Evolutionary conservation across 53 echinoderm and acorn worm genomes (phyloP).

Genomic region (Hippasteria phrygiana): DNA sequence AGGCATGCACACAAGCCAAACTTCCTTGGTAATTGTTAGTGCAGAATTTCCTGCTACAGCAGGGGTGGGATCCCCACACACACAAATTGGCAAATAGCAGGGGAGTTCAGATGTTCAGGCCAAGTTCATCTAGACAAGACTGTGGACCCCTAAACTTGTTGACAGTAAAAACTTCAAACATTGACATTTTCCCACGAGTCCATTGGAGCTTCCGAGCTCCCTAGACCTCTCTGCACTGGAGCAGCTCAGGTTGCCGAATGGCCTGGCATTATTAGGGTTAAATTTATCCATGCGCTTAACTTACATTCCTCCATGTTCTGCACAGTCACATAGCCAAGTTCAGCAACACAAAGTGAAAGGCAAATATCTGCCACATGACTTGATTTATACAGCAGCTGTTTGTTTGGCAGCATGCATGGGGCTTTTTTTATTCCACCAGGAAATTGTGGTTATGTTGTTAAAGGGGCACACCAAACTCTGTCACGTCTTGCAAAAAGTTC

Average conservation of each 20-base stretch:
- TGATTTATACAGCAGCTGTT: slow-evolving; percentile 48
- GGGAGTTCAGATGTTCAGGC: neutral
- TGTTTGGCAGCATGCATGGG: slow-evolving; percentile 25
- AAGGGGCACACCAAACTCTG: neutral
- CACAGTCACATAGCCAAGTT: neutral
- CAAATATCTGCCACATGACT: slow-evolving; percentile 41
- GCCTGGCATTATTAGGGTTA: neutral
- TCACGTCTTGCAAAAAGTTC: neutral
- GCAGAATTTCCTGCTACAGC: too few species aligned
- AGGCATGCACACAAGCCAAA: too few species aligned
- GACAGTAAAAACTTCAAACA: neutral
- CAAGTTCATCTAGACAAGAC: neutral
- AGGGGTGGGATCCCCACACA: too few species aligned
- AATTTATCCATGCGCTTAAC: neutral
- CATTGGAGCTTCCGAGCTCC: neutral
- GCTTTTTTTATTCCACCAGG: slow-evolving; percentile 33
- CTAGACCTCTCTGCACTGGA: neutral
- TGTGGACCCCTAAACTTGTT: slow-evolving; percentile 12
- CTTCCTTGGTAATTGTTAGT: too few species aligned
- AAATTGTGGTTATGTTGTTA: neutral
- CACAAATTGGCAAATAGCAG: too few species aligned
- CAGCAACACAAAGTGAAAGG: slow-evolving; percentile 2
- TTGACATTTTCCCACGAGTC: slow-evolving; percentile 11
- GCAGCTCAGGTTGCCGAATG: neutral
- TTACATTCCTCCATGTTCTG: slow-evolving; percentile 12